These are phyloP conservation scores for Dioctria rufipes DNA, from an alignment of 2,888 invertebrate genomes.

Conservation along the genomic window DNA sequence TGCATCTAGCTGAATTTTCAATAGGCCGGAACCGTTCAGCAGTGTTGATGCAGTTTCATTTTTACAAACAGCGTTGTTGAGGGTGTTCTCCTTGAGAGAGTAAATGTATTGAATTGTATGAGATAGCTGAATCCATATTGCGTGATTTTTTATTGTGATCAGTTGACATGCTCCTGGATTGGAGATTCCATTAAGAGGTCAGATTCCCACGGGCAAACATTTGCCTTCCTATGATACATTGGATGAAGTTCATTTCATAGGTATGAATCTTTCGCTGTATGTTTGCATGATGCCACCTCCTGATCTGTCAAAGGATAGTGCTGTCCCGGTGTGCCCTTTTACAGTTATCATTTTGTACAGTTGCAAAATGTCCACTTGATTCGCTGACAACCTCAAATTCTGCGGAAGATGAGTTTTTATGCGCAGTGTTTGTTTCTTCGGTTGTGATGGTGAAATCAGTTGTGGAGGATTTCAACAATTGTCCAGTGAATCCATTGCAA, in stretches of 20 bases:
- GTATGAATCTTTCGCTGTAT: no score
- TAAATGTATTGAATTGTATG: not conserved
- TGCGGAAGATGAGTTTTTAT: not conserved
- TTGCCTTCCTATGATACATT: not conserved
- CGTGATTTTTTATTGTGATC: not conserved
- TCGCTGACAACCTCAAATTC: not conserved
- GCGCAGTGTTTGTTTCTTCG: not conserved
- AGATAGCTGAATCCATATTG: not conserved
- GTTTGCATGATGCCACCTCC: not conserved
- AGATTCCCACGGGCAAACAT: not conserved
- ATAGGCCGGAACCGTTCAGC: not conserved
- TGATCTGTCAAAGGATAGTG: no score
- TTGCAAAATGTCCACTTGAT: not conserved
- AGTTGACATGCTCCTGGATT: not conserved
- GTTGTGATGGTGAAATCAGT: not conserved
- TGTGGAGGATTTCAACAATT: not conserved
- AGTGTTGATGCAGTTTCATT: not conserved
- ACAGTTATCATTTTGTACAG: not conserved
- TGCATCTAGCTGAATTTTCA: not conserved
- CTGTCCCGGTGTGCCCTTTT: not conserved
- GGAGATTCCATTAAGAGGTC: not conserved
- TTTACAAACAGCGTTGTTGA: not conserved
- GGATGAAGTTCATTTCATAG: not conserved
- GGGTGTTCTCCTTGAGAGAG: not conserved
- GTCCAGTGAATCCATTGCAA: not conserved